Evolutionary conservation across 2,797 vertebrate genomes (phyloP).

Genomic region (Okamejei kenojei): DNA sequence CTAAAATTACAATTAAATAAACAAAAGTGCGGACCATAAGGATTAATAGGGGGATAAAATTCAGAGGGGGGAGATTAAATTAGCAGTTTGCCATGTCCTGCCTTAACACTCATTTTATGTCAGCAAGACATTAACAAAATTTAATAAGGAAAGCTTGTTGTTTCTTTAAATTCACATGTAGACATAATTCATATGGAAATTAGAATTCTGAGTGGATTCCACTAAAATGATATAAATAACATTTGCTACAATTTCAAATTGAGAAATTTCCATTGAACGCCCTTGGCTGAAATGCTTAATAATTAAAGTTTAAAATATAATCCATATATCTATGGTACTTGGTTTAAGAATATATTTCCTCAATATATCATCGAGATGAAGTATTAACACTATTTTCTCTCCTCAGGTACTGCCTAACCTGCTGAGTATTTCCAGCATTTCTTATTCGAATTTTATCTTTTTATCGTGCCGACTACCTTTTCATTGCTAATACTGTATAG

Average conservation of each 20-base stretch:
- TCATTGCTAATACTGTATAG: not conserved
- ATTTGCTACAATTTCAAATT: conserved; percentile 23
- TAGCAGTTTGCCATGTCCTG: not conserved
- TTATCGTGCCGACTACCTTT: not conserved
- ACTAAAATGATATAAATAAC: conserved; percentile 26
- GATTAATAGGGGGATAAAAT: not conserved
- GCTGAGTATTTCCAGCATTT: too few species aligned
- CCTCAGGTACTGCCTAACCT: too few species aligned
- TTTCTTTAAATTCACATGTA: not conserved
- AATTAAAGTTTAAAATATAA: not conserved
- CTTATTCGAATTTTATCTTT: too few species aligned
- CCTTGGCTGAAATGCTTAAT: not conserved
- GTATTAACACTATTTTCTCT: too few species aligned
- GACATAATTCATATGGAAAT: not conserved
- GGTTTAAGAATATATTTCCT: not conserved
- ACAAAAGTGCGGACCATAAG: not conserved
- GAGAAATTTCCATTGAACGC: conserved; percentile 3
- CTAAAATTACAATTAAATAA: not conserved
- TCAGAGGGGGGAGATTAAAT: not conserved
- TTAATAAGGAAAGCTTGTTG: not conserved
- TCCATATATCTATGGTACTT: not conserved
- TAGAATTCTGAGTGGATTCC: not conserved
- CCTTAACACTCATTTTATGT: not conserved
- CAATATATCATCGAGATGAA: too few species aligned
- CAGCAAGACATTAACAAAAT: too few species aligned